Base-by-base conservation (phyloP, 1,140 invertebrate species). In the Drosophila pseudoananassae region DNA sequence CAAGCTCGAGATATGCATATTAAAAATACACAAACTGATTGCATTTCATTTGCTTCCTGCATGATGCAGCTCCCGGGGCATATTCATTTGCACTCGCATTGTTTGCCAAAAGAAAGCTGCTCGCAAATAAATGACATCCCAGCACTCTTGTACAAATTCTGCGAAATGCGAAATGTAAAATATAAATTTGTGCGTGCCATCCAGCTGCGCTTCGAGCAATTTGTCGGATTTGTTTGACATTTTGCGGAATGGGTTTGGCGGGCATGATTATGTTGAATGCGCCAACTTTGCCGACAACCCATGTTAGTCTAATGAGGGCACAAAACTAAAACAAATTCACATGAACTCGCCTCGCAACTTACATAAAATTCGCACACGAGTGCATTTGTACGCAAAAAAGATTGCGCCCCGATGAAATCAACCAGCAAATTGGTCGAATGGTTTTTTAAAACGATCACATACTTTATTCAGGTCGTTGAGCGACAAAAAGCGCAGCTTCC, bases 141-240 rank as follows among this genome's bases (percentile, higher is more conserved):
- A 65, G 50, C 23, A 20, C 23, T 14, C 43, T 69, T 53, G 46
- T 45, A 27, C 46, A 66, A 68, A 23, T 73, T 68, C 52, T 79
- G 59, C 6, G 25, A 27, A 27, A 27, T 27, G 54, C 74, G 33
- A 75, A 52, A 79, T 63, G 80, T 58, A 63, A 84, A 76, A 78
- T 83, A 77, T 77, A 65, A 75, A 75, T 75, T 70, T 57, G 71
- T 75, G 71, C 71, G 71, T 75, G 71, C 38, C 52, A 73, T 29
- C 52, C 71, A 74, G 51, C 43, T 72, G 54, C 43, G 53, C 68
- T 69, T 70, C 59, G 55, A 68, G 69, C 68, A 78, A 87, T 87
- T 87, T 85, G 78, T 85, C 82, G 71, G 65, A 78, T 64, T 70
- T 78, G 65, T 85, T 78, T 82, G 82, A 87, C 82, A 87, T 77